A percentile compares a stretch with the other conserved stretches of the same genome.
Evolutionary conservation across 1,140 invertebrate genomes (phyloP).

Genomic region (Centruroides sculpturatus): DNA sequence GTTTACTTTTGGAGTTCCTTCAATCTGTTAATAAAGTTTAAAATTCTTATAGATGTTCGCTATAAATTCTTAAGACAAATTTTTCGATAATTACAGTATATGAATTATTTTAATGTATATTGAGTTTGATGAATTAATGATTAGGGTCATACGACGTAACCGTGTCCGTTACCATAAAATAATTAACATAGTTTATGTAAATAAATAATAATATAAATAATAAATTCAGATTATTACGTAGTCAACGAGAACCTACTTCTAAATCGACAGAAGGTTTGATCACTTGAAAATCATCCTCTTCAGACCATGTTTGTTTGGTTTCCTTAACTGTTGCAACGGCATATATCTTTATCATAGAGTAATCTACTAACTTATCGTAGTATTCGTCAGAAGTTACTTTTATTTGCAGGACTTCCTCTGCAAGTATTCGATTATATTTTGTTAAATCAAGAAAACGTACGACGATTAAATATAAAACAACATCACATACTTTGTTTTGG

Average conservation of each 20-base stretch:
- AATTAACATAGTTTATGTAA: neutral
- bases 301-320: constrained; percentile 73
- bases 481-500: constrained; percentile 17
- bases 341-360: constrained; percentile 69
- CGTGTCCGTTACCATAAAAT: no score
- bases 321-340: constrained; percentile 64
- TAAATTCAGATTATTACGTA: neutral
- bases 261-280: constrained; percentile 75
- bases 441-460: neutral
- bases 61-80: no score
- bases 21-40: constrained; percentile 15
- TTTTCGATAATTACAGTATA: no score
- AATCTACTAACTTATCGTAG: constrained; percentile 52
- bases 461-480: neutral
- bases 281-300: constrained; percentile 76
- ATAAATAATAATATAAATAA: neutral
- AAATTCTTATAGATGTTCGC: no score
- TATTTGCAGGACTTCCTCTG: constrained; percentile 48
- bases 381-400: constrained; percentile 67
- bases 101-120: no score
- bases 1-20: constrained; percentile 42
- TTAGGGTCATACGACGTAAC: no score
- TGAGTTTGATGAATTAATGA: no score
- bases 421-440: constrained; percentile 1
- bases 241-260: constrained; percentile 29